phyloP scores from a whole-genome alignment of 2,888 invertebrate genomes.

The Myopa tessellatipennis region DNA sequence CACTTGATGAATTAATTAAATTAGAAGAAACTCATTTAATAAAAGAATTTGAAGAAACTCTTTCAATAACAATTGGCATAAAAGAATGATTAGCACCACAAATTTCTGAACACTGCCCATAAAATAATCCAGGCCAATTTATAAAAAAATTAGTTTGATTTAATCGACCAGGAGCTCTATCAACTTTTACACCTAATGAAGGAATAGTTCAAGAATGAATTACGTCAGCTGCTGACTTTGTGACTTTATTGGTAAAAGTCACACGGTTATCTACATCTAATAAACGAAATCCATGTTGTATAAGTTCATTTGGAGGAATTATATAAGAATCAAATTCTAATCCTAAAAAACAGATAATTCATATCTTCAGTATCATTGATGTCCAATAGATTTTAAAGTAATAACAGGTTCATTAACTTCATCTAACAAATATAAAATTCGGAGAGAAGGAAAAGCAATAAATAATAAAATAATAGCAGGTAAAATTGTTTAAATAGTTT shows the following conservation, averaged over 20 bases:
- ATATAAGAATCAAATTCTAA: slow-evolving; percentile 75
- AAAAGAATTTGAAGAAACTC: slow-evolving; percentile 70
- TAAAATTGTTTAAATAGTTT: no score
- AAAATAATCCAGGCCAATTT: slow-evolving; percentile 73
- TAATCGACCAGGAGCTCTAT: slow-evolving; percentile 75
- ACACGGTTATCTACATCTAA: slow-evolving; percentile 76
- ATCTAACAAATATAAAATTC: slow-evolving; percentile 73
- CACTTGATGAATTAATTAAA: slow-evolving; percentile 72
- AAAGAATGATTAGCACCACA: slow-evolving; percentile 84
- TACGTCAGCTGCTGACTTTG: slow-evolving; percentile 76
- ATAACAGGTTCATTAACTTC: slow-evolving; percentile 73
- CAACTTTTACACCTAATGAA: slow-evolving; percentile 65
- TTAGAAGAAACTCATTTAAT: slow-evolving; percentile 71
- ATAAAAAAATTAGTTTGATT: slow-evolving; percentile 75
- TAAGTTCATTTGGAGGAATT: slow-evolving; percentile 69
- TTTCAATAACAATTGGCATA: slow-evolving; percentile 80
- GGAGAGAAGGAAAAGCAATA: slow-evolving; percentile 74
- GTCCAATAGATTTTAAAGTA: slow-evolving; percentile 74
- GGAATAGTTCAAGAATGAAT: slow-evolving; percentile 63
- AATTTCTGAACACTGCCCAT: slow-evolving; percentile 71
- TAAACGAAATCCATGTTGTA: slow-evolving; percentile 70
- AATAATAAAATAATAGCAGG: slow-evolving; percentile 72
- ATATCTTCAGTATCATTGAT: slow-evolving; percentile 77
- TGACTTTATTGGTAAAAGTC: slow-evolving; percentile 72
- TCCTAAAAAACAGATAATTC: slow-evolving; percentile 74